Base-by-base conservation (phyloP, 64 coral and sea anemone species). In the Montipora capricornis region DNA sequence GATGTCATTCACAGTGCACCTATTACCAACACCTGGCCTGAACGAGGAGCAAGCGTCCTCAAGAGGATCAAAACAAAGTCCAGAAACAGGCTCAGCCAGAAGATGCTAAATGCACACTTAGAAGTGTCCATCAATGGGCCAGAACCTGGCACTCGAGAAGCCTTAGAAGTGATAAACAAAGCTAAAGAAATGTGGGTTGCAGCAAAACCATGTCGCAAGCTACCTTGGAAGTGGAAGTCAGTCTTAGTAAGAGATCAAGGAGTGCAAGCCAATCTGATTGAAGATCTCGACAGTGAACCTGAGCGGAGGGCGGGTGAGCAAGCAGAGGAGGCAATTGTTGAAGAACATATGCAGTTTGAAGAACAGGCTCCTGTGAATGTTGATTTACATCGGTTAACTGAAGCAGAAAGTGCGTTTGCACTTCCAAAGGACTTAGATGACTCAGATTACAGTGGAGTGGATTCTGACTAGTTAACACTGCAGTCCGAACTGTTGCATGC, bases 131-230 rank as follows among this genome's bases (percentile, higher is more conserved):
- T 55, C 52, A 55, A 55, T 55, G 52, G 52, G 5, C 52, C 52
- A 55, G 83, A 71, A 87, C 66, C 66, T 87, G 83, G 66, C 64
- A 87, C 83, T 62, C 15, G 80, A 57, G 49, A 83, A 83, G 80
- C 80, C 49, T 57, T 83, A 57, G 80, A 83, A 83, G 80, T 83
- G 80, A 83, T 83, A 53, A 83, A 83, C 80, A 83, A 83, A 83
- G 80, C 80, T 57, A 83, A 83, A 83, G n/a, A 82, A 83, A 83
- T 53, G 80, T 83, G 80, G 80, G 19, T 83, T 83, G 80, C 80
- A 83, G 80, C 80, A 83, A 83, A 83, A 83, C 80, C 49, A 83
- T 13, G 80, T 83, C 53, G 52, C 80, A 83, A 83, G 80, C 80
- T 83, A 83, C 80, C 80, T 15, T 60, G 20, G 80, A 83, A 83